These are phyloP conservation scores for Brachyalestes nurse DNA, from an alignment of 2,797 vertebrate genomes.

Conservation along the genomic window DNA sequence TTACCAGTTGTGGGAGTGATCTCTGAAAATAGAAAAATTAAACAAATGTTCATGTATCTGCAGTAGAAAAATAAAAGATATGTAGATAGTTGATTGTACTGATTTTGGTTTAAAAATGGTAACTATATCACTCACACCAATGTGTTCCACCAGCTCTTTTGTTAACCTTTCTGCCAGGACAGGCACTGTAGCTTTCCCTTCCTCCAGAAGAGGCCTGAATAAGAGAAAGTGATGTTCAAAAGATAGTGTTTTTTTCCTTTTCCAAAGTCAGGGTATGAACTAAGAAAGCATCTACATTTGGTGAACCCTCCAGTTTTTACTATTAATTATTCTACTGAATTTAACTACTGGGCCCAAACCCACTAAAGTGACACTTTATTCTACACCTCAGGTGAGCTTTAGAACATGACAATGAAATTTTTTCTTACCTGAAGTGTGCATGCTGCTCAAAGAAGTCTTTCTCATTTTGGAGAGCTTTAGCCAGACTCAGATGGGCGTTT, in stretches of 20 bases:
- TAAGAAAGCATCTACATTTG: not conserved
- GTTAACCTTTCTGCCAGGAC: conserved; percentile 76
- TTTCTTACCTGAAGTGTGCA: conserved; percentile 73
- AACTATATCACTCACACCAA: conserved; percentile 68
- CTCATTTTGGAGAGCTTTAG: conserved; percentile 72
- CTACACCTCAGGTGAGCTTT: not conserved
- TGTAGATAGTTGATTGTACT: not conserved
- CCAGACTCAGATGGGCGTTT: conserved; percentile 62
- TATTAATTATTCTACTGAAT: not conserved
- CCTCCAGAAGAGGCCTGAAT: conserved; percentile 62
- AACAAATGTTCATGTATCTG: not conserved
- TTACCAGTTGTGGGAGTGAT: conserved; percentile 52
- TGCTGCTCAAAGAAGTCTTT: conserved; percentile 73
- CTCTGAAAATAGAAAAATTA: conserved; percentile 29
- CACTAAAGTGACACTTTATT: not conserved
- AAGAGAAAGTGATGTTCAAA: not conserved
- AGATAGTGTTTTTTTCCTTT: not conserved
- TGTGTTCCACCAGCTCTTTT: conserved; percentile 77
- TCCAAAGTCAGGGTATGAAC: not conserved
- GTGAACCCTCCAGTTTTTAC: not conserved
- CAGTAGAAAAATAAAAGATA: not conserved
- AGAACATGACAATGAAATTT: not conserved
- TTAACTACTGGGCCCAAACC: not conserved
- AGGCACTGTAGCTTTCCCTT: conserved; percentile 73
- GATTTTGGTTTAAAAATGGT: not conserved